A percentile compares a stretch with the other conserved stretches of the same genome.
phyloP scores from a whole-genome alignment of 2,888 invertebrate genomes.

The Heteromyza rotundicornis region DNA sequence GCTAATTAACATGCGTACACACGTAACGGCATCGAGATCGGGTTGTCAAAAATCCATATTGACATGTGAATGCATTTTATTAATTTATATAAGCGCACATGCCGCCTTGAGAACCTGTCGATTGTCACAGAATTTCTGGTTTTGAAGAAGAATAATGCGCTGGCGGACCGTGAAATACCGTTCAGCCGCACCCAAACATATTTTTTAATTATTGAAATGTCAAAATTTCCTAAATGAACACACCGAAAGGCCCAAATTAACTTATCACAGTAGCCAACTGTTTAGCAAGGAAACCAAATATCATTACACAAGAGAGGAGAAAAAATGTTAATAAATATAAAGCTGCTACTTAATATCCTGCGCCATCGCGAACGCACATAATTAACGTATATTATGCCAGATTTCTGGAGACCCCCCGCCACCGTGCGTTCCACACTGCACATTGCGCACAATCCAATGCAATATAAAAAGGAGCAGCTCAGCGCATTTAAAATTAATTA shows the following conservation, averaged over 20 bases:
- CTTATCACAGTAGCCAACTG: neutral
- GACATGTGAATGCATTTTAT: conserved; percentile 1
- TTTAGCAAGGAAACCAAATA: conserved; percentile 4
- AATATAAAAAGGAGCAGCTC: neutral
- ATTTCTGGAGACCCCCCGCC: conserved; percentile 13
- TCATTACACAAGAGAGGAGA: neutral
- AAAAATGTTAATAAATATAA: neutral
- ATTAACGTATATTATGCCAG: conserved; percentile 19
- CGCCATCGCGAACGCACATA: conserved; percentile 8
- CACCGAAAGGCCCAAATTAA: neutral
- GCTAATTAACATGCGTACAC: conserved; percentile 21
- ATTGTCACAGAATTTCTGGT: too few species aligned
- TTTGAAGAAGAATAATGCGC: neutral
- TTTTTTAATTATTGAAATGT: conserved; percentile 13
- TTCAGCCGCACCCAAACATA: neutral
- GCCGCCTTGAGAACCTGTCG: neutral
- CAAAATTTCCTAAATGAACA: neutral
- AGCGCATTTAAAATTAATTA: conserved; percentile 28
- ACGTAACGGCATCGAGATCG: neutral
- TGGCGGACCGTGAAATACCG: too few species aligned
- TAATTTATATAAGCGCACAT: conserved; percentile 2
- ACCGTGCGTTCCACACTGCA: neutral
- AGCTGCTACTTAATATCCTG: neutral
- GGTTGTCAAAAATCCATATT: neutral
- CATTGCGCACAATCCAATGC: neutral